Conservation (phyloP, 2,797 vertebrate species). For the Enteromius treurensis region DNA sequence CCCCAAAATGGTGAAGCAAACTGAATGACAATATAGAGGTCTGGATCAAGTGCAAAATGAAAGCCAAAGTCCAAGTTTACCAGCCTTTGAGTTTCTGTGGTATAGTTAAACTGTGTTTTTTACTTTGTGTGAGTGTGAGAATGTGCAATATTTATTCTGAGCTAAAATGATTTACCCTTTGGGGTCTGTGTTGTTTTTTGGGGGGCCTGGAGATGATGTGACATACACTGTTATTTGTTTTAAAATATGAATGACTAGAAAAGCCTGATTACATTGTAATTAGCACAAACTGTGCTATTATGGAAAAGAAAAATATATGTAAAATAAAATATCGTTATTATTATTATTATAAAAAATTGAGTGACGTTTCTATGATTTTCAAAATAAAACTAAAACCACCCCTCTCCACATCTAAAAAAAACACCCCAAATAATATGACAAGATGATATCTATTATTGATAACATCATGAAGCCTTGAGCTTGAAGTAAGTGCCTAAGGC, state of each 20-base stretch:
- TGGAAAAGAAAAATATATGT: background rate
- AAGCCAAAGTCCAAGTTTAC: conserved; percentile 49
- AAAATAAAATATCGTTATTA: background rate
- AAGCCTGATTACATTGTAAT: background rate
- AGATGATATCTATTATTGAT: conserved; percentile 19
- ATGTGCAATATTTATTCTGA: background rate
- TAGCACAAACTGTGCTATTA: background rate
- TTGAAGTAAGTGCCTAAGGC: conserved; percentile 11
- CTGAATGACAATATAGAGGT: conserved; percentile 65
- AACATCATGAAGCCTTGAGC: conserved; percentile 9
- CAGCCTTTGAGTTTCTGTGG: conserved; percentile 31
- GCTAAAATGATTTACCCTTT: background rate
- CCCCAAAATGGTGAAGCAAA: conserved; percentile 67
- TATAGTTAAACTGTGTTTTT: conserved; percentile 39
- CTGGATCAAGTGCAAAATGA: conserved; percentile 54
- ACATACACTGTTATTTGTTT: background rate
- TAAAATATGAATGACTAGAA: background rate
- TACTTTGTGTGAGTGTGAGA: background rate
- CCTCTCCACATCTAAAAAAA: background rate
- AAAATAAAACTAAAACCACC: background rate
- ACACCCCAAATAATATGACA: background rate
- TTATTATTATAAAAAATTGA: background rate
- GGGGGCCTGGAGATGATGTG: background rate
- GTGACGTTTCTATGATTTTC: background rate
- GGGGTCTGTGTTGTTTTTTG: background rate